A percentile compares a stretch with the other conserved stretches of the same genome.
These are phyloP conservation scores for Drosophila ohnishii DNA, from an alignment of 1,140 invertebrate genomes.

Conservation along the genomic window DNA sequence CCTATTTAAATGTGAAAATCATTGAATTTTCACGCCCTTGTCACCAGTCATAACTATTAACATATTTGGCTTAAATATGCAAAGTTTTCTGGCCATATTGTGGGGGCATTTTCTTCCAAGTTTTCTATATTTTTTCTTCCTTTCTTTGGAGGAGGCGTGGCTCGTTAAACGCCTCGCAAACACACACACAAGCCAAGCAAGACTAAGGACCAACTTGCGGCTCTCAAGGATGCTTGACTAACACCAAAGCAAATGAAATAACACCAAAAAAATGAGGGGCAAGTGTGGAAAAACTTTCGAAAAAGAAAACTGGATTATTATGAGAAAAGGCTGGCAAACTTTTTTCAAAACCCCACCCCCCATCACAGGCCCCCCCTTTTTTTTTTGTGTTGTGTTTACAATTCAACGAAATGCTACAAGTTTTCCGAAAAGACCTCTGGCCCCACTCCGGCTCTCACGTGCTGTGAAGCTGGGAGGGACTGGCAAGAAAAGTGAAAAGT, in stretches of 20 bases:
- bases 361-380: background rate
- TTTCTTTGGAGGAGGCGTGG: background rate
- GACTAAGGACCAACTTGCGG: background rate
- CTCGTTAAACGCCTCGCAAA: constrained; percentile 3
- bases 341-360: background rate
- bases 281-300: constrained; percentile 27
- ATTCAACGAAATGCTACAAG: constrained; percentile 35
- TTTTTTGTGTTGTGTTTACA: constrained; percentile 19
- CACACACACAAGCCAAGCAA: constrained; percentile 4
- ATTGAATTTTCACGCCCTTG: background rate
- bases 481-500: constrained; percentile 21
- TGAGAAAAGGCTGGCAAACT: constrained; percentile 19
- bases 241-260: constrained; percentile 38
- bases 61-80: constrained; percentile 30
- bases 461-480: background rate
- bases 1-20: background rate
- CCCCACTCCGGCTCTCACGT: background rate
- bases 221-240: constrained; percentile 25
- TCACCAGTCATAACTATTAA: constrained; percentile 12
- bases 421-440: constrained; percentile 9
- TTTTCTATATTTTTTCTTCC: background rate
- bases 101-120: background rate
- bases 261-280: background rate
- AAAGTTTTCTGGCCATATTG: constrained; percentile 14
- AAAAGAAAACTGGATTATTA: constrained; percentile 31